phyloP scores from a whole-genome alignment of 1,140 invertebrate genomes.

The Drosophila fuyamai region DNA sequence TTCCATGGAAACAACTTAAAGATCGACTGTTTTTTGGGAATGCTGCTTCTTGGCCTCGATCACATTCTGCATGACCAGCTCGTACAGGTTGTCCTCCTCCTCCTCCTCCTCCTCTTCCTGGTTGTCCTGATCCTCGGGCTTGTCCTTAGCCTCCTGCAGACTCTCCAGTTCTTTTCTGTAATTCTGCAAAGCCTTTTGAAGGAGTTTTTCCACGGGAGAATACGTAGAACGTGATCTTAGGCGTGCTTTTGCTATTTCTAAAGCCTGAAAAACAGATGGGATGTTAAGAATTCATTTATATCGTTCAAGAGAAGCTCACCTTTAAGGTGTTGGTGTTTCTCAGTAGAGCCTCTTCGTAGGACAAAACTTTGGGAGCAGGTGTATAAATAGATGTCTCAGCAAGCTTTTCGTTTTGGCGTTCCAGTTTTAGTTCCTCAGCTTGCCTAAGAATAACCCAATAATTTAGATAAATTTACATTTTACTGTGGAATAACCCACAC shows the following conservation, averaged over 20 bases:
- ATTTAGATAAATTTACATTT: not conserved
- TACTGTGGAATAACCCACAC: conserved; percentile 52
- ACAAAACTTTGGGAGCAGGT: conserved; percentile 56
- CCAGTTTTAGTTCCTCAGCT: conserved; percentile 68
- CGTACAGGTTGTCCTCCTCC: conserved; percentile 55
- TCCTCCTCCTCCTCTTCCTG: conserved; percentile 31
- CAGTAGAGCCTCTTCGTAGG: conserved; percentile 73
- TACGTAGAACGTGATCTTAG: conserved; percentile 77
- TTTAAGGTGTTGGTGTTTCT: conserved; percentile 77
- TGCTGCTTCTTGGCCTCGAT: conserved; percentile 50
- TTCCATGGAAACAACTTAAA: conserved; percentile 42
- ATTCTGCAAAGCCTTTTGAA: conserved; percentile 70
- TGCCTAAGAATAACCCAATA: conserved; percentile 39
- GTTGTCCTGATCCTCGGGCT: not conserved
- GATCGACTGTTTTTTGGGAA: conserved; percentile 29
- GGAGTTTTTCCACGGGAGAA: conserved; percentile 76
- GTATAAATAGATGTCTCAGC: conserved; percentile 43
- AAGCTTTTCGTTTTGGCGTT: conserved; percentile 59
- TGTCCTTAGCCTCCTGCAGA: conserved; percentile 16
- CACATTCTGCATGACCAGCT: conserved; percentile 68
- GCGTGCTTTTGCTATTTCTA: conserved; percentile 81
- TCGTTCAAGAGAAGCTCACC: conserved; percentile 22
- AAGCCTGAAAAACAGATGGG: conserved; percentile 42
- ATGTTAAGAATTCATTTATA: not conserved
- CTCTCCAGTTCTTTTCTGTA: conserved; percentile 66